Base-by-base conservation (phyloP, 2,797 vertebrate species). In the Enoplosus armatus region DNA sequence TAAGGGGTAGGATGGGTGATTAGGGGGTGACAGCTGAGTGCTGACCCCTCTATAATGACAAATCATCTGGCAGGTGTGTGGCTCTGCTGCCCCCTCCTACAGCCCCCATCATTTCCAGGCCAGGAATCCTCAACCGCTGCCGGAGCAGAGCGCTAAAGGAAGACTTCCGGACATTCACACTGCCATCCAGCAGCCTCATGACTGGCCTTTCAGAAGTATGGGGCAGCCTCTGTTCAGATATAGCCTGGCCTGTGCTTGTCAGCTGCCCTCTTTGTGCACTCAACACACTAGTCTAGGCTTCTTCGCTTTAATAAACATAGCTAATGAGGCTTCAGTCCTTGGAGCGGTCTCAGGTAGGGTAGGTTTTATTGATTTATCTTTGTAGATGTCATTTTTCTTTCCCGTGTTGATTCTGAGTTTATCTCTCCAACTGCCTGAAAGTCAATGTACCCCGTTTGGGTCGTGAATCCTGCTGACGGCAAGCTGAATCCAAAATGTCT, bases 21-120 rank as follows among this genome's bases (percentile, higher is more conserved):
- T 95, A 97, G 95, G 95, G 95, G 91, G 95, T 94, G 95, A 94
- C 96, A 97, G 95, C 95, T 96, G 96, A 94, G 79, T 89, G 88
- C 93, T 95, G 95, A 95, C 95, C 95, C 94, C 64, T 95, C 91
- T 87, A 94, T 91, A 95, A 95, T 97, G 96, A 97, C 95, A 96
- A 94, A 97, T 96, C 95, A 93, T 94, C 90, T 88, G 90, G 93
- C 96, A 97, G 96, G 95, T 97, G 95, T 94, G 94, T 90, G 71
- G 79, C 85, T 93, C 91, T 85, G 87, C 75, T 83, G 70, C 72
- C 31, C 33, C 50, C 56, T 20, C 79, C 41, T 43, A 43, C 66
- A 74, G 76, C 75, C 84, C 79, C 78, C 85, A 76, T 84, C 87
- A 79, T 89, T 93, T 92, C 90, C 87, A 89, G 89, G 87, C 55